phyloP scores from a whole-genome alignment of 2,888 invertebrate genomes.

The Sesia bembeciformis region DNA sequence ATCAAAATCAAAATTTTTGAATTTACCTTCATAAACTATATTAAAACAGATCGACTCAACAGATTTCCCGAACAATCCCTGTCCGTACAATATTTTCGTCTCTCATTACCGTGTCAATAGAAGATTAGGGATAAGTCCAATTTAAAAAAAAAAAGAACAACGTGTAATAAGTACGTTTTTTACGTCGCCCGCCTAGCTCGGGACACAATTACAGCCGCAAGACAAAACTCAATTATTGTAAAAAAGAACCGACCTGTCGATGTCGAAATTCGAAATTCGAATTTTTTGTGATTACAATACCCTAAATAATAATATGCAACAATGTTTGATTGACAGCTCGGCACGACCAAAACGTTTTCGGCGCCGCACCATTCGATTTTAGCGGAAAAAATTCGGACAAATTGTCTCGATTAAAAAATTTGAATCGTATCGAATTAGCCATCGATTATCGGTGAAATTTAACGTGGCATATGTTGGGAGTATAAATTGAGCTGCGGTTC shows the following conservation, averaged over 20 bases:
- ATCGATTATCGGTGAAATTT: constrained; percentile 62
- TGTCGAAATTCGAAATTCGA: constrained; percentile 32
- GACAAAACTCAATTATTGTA: constrained; percentile 42
- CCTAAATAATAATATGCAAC: constrained; percentile 58
- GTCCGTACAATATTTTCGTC: constrained; percentile 56
- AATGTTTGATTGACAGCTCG: constrained; percentile 59
- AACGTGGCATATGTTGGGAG: constrained; percentile 61
- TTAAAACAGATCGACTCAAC: constrained; percentile 21
- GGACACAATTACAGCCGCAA: constrained; percentile 49
- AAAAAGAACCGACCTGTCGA: constrained; percentile 32
- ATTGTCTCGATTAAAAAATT: constrained; percentile 16
- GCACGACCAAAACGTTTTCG: constrained; percentile 22
- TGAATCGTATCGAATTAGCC: constrained; percentile 58
- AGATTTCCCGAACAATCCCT: constrained; percentile 22
- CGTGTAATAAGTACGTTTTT: constrained; percentile 49
- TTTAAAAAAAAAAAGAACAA: constrained; percentile 44
- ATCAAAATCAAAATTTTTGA: too few relatives aligned
- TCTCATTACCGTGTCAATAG: constrained; percentile 73
- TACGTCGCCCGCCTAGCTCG: constrained; percentile 35
- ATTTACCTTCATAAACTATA: too few relatives aligned
- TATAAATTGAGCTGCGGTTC: constrained; percentile 25
- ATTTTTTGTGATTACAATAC: constrained; percentile 36
- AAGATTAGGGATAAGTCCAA: constrained; percentile 72
- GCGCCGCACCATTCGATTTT: constrained; percentile 26
- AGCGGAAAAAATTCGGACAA: constrained; percentile 28